Base-by-base conservation (phyloP, 2,888 invertebrate species). In the Dinocampus coccinellae region DNA sequence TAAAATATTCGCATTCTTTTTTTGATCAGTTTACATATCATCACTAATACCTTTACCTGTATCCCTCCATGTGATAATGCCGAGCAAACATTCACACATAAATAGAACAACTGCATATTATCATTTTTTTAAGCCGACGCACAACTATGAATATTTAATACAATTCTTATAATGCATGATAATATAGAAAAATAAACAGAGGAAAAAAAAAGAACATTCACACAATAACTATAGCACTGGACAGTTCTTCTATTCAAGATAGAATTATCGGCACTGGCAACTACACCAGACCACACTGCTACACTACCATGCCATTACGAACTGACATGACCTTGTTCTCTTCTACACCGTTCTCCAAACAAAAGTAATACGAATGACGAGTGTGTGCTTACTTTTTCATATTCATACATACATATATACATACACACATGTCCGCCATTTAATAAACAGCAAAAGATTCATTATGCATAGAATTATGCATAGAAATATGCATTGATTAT, bases 241-340 rank as follows among this genome's bases (percentile, higher is more conserved):
- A 34, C 16, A 65, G 24, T 57, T 53, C 24, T 24, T 24, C 36
- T 22, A 36, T 47, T 36, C 22, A 62, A 47, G 62, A 72, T 68
- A 66, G 69, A 61, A 36, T 29, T 61, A 36, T 70, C 64, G 71
- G 64, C 75, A 75, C 70, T 69, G 65, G 55, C 70, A 63, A 74
- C 74, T 73, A 77, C 80, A n/a, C n/a, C n/a, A n/a, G n/a, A n/a
- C n/a, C n/a, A n/a, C n/a, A n/a, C n/a, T n/a, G n/a, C n/a, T 29
- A 29, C 29, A n/a, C 29, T 29, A 7, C 29, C 29, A 29, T 81
- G 79, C 79, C 82, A 81, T 82, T 81, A 81, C 36, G 81, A 80
- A 76, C 79, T 76, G 77, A 52, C 55, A 76, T 81, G 82, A 82
- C 82, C 82, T 83, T 82, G 82, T 81, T 82, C 78, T 75, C 77